Evolutionary conservation across 2,113 vertebrate species (phyloP), one percentile per base, ranked within the genome.

Genomic region (Dasyurus viverrinus): DNA sequence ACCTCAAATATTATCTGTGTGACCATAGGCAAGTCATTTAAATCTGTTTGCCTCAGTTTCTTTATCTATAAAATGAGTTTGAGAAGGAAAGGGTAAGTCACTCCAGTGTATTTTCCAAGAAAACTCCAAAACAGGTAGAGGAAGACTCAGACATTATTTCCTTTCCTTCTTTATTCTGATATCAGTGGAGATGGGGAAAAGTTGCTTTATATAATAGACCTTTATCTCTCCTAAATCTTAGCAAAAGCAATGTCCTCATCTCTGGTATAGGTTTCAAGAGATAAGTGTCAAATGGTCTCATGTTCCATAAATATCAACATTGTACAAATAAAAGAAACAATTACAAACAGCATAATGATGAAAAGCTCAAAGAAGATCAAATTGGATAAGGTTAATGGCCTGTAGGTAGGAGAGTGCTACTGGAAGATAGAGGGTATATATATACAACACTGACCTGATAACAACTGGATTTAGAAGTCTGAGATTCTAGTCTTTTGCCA

Each of bases 351-450:
- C 0, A 23, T 91, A 36, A 22, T 2, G 30, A 36, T 47, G 19
- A 92, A 10, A 16, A 53, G 42, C 42, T 48, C 30, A 84, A 90
- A 60, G 8, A 55, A 47, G 36, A 5, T 14, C 54, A 25, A 68
- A n/a, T 1, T 0, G 0, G 50, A 4, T 22, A 48, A 57, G 50
- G 1, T 9, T 1, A 0, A n/a, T 30, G 12, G 46, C 47, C 0
- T 57, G 50, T 55, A 55, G 30, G 7, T 0, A 60, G 22, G 19
- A 52, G 1, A 4, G 2, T 36, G 60, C 30, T 36, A 68, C 30
- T 30, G 30, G 30, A 36, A 68, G 60, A 14, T 68, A 68, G 30
- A 36, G 12, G 30, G 60, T 36, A 60, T 60, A 3, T 60, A 30
- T 30, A 12, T 60, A 76, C 3, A 76, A 76, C 5, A 76, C 36